phyloP scores from a whole-genome alignment of 2,113 vertebrate species.

The Ginglymostoma cirratum region DNA sequence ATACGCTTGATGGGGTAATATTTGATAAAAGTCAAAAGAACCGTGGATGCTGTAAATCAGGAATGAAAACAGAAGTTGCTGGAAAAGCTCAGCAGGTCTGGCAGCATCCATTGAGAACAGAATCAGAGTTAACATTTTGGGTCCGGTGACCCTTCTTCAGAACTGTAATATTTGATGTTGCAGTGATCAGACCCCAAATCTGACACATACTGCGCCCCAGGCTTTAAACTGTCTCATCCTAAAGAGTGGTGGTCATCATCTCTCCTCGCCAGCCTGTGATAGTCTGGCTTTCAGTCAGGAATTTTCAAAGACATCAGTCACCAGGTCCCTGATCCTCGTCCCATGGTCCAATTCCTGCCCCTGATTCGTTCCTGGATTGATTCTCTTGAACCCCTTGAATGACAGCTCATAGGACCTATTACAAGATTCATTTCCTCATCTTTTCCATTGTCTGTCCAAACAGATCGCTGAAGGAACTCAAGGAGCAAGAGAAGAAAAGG shows the following conservation, averaged over 20 bases:
- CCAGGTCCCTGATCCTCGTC: background rate
- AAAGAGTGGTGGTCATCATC: background rate
- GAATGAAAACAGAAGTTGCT: too few relatives aligned
- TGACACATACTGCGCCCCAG: background rate
- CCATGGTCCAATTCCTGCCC: background rate
- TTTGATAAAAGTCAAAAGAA: background rate
- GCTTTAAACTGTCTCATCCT: background rate
- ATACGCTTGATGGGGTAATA: background rate
- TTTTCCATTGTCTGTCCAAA: background rate
- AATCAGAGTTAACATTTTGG: too few relatives aligned
- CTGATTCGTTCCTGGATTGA: background rate
- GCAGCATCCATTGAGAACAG: too few relatives aligned
- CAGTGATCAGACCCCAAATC: background rate
- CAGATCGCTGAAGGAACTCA: conserved; percentile 51
- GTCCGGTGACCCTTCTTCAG: too few relatives aligned
- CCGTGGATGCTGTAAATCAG: too few relatives aligned
- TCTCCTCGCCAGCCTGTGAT: background rate
- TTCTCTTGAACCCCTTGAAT: background rate
- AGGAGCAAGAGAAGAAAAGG: conserved; percentile 59
- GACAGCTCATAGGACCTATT: background rate
- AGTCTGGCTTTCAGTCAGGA: background rate
- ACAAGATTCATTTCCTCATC: conserved; percentile 28
- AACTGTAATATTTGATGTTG: background rate
- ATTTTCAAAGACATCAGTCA: background rate
- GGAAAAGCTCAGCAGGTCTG: too few relatives aligned